phyloP scores from a whole-genome alignment of 2,888 invertebrate species.

The Mythimna ferrago region DNA sequence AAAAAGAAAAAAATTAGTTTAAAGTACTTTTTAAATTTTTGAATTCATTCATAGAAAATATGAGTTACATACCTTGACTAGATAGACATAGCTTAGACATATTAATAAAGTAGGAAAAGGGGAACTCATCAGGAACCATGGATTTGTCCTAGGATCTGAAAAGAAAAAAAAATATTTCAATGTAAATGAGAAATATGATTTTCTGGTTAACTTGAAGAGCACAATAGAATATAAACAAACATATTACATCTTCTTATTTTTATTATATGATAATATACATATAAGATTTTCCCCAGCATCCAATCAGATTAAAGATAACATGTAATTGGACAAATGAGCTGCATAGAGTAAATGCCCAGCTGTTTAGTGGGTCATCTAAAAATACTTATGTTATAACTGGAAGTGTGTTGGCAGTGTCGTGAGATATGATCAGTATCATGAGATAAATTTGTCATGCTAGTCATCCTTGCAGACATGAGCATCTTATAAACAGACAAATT shows the following conservation, averaged over 20 bases:
- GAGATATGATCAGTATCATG: constrained; percentile 51
- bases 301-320: constrained; percentile 20
- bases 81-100: constrained; percentile 96
- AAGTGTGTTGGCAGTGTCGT: constrained; percentile 58
- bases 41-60: background rate
- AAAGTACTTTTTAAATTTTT: no score
- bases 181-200: background rate
- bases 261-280: background rate
- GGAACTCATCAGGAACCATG: constrained; percentile 98
- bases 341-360: constrained; percentile 58
- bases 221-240: constrained; percentile 5
- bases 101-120: constrained; percentile 97
- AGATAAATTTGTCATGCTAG: constrained; percentile 56
- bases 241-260: no score
- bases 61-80: constrained; percentile 93
- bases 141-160: constrained; percentile 96
- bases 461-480: constrained; percentile 30
- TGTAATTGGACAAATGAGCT: constrained; percentile 61
- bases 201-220: background rate
- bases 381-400: constrained; percentile 69
- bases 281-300: background rate
- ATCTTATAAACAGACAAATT: constrained; percentile 4
- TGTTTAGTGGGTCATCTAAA: constrained; percentile 74
- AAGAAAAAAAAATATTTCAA: constrained; percentile 65
- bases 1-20: constrained; percentile 36